A percentile compares a stretch with the other conserved stretches of the same genome.
Conservation (phyloP, 1,140 invertebrate genomes). For the Eriocheir sinensis region DNA sequence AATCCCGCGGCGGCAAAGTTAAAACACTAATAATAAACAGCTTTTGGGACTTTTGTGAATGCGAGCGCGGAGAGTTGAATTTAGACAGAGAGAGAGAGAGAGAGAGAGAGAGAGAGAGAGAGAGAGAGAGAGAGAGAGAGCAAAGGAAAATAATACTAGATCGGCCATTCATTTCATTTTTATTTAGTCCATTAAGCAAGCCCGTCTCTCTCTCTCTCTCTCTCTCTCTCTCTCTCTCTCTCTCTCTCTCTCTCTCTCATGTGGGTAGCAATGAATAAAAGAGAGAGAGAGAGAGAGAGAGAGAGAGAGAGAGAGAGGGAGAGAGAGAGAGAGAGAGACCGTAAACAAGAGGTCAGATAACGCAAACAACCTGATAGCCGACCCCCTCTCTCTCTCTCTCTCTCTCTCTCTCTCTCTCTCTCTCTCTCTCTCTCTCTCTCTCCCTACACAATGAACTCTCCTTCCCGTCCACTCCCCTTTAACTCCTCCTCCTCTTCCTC, state of each 20-base stretch:
- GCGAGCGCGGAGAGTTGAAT: not conserved
- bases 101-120: constrained; percentile 20
- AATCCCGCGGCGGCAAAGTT: not conserved
- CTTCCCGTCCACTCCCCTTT: not conserved
- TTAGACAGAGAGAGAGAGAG: not conserved
- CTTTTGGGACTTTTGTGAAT: no score
- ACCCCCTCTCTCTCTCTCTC: constrained; percentile 39
- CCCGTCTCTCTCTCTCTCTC: not conserved
- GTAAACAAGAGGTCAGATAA: constrained; percentile 25
- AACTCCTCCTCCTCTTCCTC: not conserved
- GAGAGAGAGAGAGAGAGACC: not conserved
- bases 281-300: not conserved
- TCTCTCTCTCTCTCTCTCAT: no score
- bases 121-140: constrained; percentile 16
- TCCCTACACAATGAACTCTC: not conserved
- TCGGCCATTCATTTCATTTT: not conserved
- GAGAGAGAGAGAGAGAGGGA: not conserved
- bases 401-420: not conserved
- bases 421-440: not conserved
- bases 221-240: not conserved
- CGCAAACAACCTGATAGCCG: not conserved
- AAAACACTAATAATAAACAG: no score
- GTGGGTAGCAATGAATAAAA: not conserved
- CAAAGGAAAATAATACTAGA: not conserved
- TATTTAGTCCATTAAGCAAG: not conserved